A percentile compares a stretch with the other conserved stretches of the same genome.
phyloP scores from a whole-genome alignment of 2,888 invertebrate genomes.

The Rhabditophanes sp. region DNA sequence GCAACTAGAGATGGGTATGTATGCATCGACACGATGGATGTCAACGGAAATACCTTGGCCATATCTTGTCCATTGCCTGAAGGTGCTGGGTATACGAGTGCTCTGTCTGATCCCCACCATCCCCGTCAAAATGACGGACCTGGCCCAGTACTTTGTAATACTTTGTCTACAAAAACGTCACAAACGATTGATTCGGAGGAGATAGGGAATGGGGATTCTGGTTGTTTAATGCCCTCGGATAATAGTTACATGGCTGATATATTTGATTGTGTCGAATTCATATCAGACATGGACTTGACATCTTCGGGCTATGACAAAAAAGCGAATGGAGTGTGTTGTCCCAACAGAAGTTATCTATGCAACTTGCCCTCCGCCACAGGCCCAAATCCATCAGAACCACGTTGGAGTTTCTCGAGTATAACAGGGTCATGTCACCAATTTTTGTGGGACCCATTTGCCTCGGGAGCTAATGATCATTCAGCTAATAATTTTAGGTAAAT shows the following conservation, averaged over 20 bases:
- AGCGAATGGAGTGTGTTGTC: conserved; percentile 29
- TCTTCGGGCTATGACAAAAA: conserved; percentile 23
- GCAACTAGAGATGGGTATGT: conserved; percentile 29
- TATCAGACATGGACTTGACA: conserved; percentile 21
- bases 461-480: conserved; percentile 24
- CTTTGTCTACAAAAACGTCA: conserved; percentile 17
- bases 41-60: conserved; percentile 25
- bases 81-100: conserved; percentile 29
- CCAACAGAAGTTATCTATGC: conserved; percentile 27
- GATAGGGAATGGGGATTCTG: conserved; percentile 24
- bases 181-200: conserved; percentile 18
- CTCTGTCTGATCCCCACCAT: conserved; percentile 26
- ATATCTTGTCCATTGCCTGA: conserved; percentile 32
- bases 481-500: conserved; percentile 31
- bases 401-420: conserved; percentile 21
- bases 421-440: conserved; percentile 29
- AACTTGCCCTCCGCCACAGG: conserved; percentile 29
- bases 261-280: conserved; percentile 29
- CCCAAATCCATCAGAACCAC: conserved; percentile 28
- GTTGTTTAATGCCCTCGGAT: conserved; percentile 25
- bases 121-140: conserved; percentile 23
- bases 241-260: conserved; percentile 25
- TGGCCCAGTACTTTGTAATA: conserved; percentile 26
- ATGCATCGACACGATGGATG: conserved; percentile 25
- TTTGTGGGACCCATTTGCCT: conserved; percentile 27